Evolutionary conservation across 2,888 invertebrate genomes (phyloP).

Genomic region (Nymphalis polychloros): DNA sequence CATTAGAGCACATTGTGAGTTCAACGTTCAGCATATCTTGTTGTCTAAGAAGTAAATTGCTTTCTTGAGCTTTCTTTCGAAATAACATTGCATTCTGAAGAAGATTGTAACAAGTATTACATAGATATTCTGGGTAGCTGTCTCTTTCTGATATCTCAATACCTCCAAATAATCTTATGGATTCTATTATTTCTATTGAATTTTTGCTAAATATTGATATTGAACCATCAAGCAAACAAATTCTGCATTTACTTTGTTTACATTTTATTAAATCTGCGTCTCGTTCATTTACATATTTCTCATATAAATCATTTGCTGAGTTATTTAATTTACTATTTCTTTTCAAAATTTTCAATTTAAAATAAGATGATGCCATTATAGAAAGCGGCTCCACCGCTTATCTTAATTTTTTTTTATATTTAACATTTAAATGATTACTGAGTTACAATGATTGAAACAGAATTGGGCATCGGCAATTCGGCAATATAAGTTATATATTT

Average conservation of each 20-base stretch:
- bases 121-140: conserved; percentile 54
- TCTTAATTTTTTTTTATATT: too few relatives aligned
- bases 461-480: too few relatives aligned
- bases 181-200: conserved; percentile 1
- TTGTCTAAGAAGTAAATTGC: conserved; percentile 21
- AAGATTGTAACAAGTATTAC: conserved; percentile 50
- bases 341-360: conserved; percentile 7
- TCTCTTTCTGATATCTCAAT: conserved; percentile 53
- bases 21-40: not conserved
- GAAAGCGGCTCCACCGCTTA: too few relatives aligned
- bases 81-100: conserved; percentile 55
- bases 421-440: too few relatives aligned
- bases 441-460: too few relatives aligned
- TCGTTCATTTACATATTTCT: not conserved
- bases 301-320: too few relatives aligned
- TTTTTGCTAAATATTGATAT: conserved; percentile 33
- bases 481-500: too few relatives aligned
- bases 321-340: not conserved
- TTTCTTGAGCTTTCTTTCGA: conserved; percentile 53
- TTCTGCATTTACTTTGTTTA: conserved; percentile 38
- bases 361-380: conserved; percentile 1
- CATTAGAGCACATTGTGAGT: not conserved
- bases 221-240: conserved; percentile 42
- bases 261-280: not conserved
- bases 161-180: conserved; percentile 39